Evolutionary conservation across 1,140 invertebrate species (phyloP).

Genomic region (Heliconius himera): DNA sequence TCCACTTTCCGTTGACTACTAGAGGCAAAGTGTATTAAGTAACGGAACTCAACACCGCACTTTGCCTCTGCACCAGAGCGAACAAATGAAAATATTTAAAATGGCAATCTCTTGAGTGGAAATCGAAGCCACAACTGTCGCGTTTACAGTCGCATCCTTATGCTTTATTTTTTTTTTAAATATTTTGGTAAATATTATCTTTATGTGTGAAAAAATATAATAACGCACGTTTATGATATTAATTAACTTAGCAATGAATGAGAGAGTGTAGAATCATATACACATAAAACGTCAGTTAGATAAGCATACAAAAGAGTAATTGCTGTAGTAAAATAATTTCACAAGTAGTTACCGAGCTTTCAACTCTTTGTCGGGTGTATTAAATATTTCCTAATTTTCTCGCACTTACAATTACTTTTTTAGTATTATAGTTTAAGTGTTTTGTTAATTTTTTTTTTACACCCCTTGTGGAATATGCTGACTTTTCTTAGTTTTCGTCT

Average conservation of each 20-base stretch:
- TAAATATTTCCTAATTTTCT: not conserved
- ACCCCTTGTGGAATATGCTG: too few species aligned
- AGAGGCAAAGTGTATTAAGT: too few species aligned
- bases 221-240: not conserved
- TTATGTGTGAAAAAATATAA: not conserved
- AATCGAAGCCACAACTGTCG: too few species aligned
- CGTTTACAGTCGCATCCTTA: too few species aligned
- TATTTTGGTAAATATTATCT: not conserved
- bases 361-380: not conserved
- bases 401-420: not conserved
- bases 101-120: too few species aligned
- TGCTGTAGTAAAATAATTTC: not conserved
- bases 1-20: too few species aligned
- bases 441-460: not conserved
- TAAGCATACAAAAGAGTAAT: not conserved
- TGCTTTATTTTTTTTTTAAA: too few species aligned
- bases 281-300: not conserved
- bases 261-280: not conserved
- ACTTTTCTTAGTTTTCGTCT: too few species aligned
- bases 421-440: not conserved
- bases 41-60: too few species aligned
- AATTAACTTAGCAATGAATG: not conserved
- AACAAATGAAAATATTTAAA: too few species aligned
- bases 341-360: slow-evolving; percentile 3
- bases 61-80: too few species aligned